A percentile compares a stretch with the other conserved stretches of the same genome.
phyloP scores from a whole-genome alignment of 92 coral and sea anemone genomes.

The Parazoanthus darwini region DNA sequence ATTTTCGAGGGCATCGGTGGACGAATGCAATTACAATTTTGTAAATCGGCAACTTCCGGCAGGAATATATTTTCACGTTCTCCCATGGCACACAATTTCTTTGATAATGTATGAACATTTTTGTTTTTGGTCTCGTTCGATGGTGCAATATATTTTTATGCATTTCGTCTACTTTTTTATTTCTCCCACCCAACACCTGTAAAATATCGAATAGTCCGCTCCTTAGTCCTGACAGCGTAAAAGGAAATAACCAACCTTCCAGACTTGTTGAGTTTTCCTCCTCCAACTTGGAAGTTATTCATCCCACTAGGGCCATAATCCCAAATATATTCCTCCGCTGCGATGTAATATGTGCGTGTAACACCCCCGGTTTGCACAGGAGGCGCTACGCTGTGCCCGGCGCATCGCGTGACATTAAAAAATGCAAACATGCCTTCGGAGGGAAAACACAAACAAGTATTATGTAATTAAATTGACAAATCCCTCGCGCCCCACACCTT shows the following conservation, averaged over 20 bases:
- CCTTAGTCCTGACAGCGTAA: background rate
- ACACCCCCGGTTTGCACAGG: slow-evolving; percentile 49
- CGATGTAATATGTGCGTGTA: slow-evolving; percentile 62
- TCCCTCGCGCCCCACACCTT: too few relatives aligned
- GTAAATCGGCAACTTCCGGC: too few relatives aligned
- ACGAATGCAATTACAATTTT: too few relatives aligned
- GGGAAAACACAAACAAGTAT: background rate
- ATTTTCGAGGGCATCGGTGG: too few relatives aligned
- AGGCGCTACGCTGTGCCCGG: slow-evolving; percentile 4
- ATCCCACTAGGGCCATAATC: slow-evolving; percentile 72
- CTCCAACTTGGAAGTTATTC: slow-evolving; percentile 49
- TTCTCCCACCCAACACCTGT: too few relatives aligned
- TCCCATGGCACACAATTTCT: too few relatives aligned
- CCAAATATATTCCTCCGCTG: slow-evolving; percentile 74
- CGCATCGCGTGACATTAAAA: slow-evolving; percentile 56
- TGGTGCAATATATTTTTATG: too few relatives aligned
- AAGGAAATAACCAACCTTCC: background rate
- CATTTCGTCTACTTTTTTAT: too few relatives aligned
- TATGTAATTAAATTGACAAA: too few relatives aligned
- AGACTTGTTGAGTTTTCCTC: slow-evolving; percentile 28
- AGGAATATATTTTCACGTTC: too few relatives aligned
- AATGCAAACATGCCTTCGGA: slow-evolving; percentile 71
- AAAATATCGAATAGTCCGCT: background rate
- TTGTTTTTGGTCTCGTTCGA: too few relatives aligned
- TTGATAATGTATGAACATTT: too few relatives aligned